These are phyloP conservation scores for Marmota flaviventris DNA, from an alignment of 2,113 vertebrate species.

Conservation along the genomic window DNA sequence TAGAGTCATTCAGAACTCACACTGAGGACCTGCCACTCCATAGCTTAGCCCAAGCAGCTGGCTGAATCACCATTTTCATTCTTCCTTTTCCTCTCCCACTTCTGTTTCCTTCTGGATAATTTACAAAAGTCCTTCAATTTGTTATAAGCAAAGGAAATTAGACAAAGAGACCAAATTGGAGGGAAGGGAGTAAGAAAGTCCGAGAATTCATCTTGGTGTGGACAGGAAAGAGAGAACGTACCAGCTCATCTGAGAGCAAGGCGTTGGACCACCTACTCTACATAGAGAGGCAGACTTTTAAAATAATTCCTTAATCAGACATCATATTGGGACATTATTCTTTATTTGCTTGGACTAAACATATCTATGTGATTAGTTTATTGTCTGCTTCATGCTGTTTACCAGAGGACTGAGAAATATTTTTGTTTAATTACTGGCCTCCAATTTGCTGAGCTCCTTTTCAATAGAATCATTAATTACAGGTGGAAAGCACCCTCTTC, in stretches of 20 bases:
- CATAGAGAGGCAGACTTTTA: slow-evolving; percentile 29
- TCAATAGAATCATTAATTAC: background rate
- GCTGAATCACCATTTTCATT: background rate
- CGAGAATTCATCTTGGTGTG: background rate
- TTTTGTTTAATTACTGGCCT: slow-evolving; percentile 53
- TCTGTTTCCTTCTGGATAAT: background rate
- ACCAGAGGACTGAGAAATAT: slow-evolving; percentile 41
- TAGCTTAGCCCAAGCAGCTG: background rate
- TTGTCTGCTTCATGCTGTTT: slow-evolving; percentile 40
- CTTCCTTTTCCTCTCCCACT: background rate
- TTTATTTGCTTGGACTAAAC: slow-evolving; percentile 59
- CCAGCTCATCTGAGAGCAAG: background rate
- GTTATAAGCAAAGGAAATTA: background rate
- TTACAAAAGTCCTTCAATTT: background rate
- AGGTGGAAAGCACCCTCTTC: background rate
- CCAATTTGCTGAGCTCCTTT: slow-evolving; percentile 29
- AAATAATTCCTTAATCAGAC: slow-evolving; percentile 47
- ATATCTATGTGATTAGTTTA: slow-evolving; percentile 48
- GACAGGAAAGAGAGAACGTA: background rate
- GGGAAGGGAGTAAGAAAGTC: background rate
- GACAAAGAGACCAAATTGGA: background rate
- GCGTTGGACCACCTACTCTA: background rate
- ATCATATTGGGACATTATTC: background rate
- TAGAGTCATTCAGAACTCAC: background rate
- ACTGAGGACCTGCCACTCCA: background rate